Conservation (phyloP, 2,888 invertebrate species). For the Tipula helvola region DNA sequence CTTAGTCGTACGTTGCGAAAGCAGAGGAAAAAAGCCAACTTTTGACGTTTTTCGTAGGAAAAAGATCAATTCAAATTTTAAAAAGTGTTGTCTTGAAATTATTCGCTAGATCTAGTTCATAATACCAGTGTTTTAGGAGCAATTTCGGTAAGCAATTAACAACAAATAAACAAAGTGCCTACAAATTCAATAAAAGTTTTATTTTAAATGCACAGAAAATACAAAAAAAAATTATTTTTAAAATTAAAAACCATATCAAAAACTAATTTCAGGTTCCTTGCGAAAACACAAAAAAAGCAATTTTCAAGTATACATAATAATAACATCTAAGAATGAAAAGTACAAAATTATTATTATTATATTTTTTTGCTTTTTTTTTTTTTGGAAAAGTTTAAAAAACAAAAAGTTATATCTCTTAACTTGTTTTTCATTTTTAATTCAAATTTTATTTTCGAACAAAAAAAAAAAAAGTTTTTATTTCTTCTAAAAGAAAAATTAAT, state of each 20-base stretch:
- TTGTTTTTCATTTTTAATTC: background rate
- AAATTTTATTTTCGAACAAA: background rate
- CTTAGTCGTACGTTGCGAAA: no score
- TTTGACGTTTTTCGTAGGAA: no score
- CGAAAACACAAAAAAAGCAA: background rate
- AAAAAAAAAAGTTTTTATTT: background rate
- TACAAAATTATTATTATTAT: background rate
- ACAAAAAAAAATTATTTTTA: background rate
- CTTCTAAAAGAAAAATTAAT: background rate
- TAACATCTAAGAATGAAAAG: background rate
- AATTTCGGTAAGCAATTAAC: background rate
- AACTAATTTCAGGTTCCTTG: background rate
- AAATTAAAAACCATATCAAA: background rate
- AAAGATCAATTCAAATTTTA: no score
- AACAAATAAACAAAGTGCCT: background rate
- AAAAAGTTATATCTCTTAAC: constrained; percentile 4
- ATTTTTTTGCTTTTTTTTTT: no score
- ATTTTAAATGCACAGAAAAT: background rate
- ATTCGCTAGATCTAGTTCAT: no score
- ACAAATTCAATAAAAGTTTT: background rate
- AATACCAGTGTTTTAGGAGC: no score
- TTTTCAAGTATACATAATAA: background rate
- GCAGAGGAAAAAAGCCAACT: no score
- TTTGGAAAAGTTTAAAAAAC: background rate
- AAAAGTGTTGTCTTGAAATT: no score